Evolutionary conservation across 2,888 invertebrate species (phyloP), one percentile per base, ranked within the genome.

Genomic region (Nowickia ferox): DNA sequence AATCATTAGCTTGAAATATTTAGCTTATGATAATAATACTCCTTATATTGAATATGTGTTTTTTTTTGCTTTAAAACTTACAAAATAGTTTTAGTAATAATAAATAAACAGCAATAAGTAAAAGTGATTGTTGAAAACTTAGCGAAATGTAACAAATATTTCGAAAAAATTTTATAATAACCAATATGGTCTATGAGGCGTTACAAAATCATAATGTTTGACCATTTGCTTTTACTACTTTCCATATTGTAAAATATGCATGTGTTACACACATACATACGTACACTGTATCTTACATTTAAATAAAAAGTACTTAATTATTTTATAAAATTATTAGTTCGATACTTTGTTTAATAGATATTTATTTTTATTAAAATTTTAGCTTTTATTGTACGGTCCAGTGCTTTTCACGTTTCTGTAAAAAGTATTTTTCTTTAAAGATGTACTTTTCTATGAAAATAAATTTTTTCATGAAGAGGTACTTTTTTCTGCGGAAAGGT

Each of bases 61-160:
- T 30, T 30, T 30, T 30, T 30, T 42, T 63, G n/a, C 40, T 42
- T 17, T 19, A 42, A 42, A 6, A 42, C 42, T 42, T 44, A n/a
- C 59, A 59, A 38, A 30, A 57, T 11, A 15, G 6, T 15, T 57
- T 30, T 30, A 30, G 15, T 30, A 57, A 30, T 57, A 22, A 22
- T 59, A 5, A 59, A n/a, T 4, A 30, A 72, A 72, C n/a, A n/a
- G n/a, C n/a, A 61, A 40, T 42, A 57, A 66, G 44, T 48, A 9
- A 69, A 51, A 59, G 68, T 46, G 17, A 13, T n/a, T 57, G 22
- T 46, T 48, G 13, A 22, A 68, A 48, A 59, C 19, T 13, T 59
- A 77, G 51, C 68, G 48, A 68, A 68, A 59, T 77, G 77, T 69
- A 78, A 69, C 77, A 17, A 78, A 78, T 57, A 66, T 65, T 30